phyloP scores from a whole-genome alignment of 1,140 invertebrate species.

The Vanessa tameamea region DNA sequence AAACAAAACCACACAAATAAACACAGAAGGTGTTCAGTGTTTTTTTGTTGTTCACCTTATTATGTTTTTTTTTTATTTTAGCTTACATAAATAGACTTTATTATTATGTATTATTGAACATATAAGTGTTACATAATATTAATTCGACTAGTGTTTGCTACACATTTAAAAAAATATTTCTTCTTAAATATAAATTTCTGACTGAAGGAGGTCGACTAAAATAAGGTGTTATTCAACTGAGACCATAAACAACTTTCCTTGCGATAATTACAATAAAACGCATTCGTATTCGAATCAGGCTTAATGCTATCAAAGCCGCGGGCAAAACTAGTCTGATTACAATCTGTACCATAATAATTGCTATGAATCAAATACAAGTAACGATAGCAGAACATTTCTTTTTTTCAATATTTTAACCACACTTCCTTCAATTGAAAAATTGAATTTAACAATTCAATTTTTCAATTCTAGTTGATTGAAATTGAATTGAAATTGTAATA shows the following conservation, averaged over 20 bases:
- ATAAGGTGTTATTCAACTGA: conserved; percentile 16
- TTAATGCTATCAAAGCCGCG: conserved; percentile 27
- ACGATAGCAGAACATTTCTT: conserved; percentile 12
- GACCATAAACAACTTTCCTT: conserved; percentile 33
- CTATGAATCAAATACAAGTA: conserved; percentile 24
- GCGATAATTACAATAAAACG: conserved; percentile 36
- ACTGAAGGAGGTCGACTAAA: background rate
- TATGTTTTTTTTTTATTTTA: too few species aligned
- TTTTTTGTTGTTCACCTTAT: too few species aligned
- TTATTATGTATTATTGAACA: too few species aligned
- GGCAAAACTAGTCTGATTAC: conserved; percentile 24
- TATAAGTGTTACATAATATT: too few species aligned
- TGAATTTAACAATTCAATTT: too few species aligned
- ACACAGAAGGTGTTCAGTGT: too few species aligned
- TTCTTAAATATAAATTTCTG: background rate
- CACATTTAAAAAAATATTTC: too few species aligned
- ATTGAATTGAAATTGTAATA: too few species aligned
- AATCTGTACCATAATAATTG: conserved; percentile 28
- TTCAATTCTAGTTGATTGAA: too few species aligned
- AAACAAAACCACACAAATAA: too few species aligned
- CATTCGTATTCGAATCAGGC: conserved; percentile 25
- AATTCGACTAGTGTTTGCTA: too few species aligned
- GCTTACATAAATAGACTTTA: too few species aligned
- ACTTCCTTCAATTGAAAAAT: background rate
- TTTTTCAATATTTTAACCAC: background rate